Conservation (phyloP, 2,797 vertebrate genomes). For the Coracias cyanogaster region DNA sequence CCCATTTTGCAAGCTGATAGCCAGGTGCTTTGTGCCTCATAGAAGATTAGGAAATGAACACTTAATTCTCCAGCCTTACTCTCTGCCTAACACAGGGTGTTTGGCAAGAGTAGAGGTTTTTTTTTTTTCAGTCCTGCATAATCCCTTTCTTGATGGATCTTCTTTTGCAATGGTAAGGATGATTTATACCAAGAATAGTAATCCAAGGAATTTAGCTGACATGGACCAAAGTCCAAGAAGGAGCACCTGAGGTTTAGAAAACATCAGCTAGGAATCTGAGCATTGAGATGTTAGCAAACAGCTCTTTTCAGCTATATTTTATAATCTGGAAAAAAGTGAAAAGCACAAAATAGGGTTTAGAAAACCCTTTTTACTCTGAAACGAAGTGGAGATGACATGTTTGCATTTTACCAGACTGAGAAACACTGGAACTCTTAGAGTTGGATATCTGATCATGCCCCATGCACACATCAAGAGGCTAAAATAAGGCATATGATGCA, state of each 20-base stretch:
- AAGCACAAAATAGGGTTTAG: constrained; percentile 4
- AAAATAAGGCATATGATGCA: constrained; percentile 14
- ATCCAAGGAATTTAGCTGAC: background rate
- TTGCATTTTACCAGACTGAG: constrained; percentile 1
- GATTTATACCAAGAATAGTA: constrained; percentile 1
- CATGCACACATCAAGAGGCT: background rate
- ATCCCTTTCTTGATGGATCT: background rate
- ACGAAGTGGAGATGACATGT: background rate
- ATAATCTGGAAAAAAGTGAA: background rate
- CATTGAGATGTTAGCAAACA: background rate
- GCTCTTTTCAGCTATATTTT: background rate
- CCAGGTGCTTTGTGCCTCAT: background rate
- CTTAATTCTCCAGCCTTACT: background rate
- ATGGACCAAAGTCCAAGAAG: background rate
- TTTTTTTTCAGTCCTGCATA: background rate
- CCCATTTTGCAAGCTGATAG: background rate
- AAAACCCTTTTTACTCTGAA: constrained; percentile 3
- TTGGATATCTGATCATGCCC: background rate
- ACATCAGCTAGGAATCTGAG: background rate
- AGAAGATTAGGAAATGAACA: background rate
- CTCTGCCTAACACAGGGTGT: background rate
- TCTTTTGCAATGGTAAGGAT: background rate
- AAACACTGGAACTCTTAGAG: constrained; percentile 31
- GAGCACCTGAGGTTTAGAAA: background rate
- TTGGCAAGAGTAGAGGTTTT: background rate